Conservation (phyloP, 2,797 vertebrate genomes). For the Rhadinocentrus ornatus region DNA sequence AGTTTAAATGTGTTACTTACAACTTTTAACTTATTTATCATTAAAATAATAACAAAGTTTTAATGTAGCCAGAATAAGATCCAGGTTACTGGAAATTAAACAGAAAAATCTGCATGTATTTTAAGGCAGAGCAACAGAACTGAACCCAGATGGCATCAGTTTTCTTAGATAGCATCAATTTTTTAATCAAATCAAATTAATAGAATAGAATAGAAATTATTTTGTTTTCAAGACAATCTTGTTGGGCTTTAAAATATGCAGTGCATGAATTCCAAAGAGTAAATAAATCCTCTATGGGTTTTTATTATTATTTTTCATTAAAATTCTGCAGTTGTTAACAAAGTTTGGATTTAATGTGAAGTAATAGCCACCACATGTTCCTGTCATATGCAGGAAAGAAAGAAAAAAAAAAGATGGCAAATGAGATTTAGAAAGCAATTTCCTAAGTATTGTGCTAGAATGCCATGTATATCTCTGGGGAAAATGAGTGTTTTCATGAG, state of each 20-base stretch:
- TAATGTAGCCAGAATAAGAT: no score
- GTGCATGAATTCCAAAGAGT: background rate
- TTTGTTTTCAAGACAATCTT: constrained; percentile 1
- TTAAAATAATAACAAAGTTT: background rate
- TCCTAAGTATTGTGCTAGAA: constrained; percentile 31
- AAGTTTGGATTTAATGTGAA: constrained; percentile 1
- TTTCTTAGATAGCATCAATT: no score
- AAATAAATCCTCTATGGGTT: background rate
- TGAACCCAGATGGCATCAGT: no score
- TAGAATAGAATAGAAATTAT: constrained; percentile 1
- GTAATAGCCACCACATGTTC: background rate
- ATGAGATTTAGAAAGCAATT: constrained; percentile 55
- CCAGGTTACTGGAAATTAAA: background rate
- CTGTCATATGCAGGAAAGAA: background rate
- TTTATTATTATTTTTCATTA: background rate
- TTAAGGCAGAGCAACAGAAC: background rate
- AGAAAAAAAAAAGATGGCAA: constrained; percentile 15
- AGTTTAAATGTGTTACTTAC: background rate
- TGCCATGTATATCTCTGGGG: constrained; percentile 45
- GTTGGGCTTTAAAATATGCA: background rate
- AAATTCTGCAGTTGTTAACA: background rate
- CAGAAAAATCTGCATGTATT: background rate
- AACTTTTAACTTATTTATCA: background rate
- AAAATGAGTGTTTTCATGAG: constrained; percentile 25
- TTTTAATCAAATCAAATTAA: no score